Evolutionary conservation across 2,113 vertebrate species (phyloP), one percentile per base, ranked within the genome.

Genomic region (Meleagris gallopavo): DNA sequence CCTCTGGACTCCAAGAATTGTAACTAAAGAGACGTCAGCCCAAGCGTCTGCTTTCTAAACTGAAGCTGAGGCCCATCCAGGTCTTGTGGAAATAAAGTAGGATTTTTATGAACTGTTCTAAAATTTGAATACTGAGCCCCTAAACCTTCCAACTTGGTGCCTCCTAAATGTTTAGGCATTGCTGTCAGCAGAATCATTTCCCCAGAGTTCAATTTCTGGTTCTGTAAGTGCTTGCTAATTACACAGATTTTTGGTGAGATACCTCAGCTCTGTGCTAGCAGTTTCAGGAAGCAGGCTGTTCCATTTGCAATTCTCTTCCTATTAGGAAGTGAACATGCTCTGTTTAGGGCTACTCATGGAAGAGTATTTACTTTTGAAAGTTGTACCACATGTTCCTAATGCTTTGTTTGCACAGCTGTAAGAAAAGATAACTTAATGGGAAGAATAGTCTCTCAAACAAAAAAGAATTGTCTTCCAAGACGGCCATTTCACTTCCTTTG

Each of bases 371-470:
- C 87, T 97, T 97, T 95, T 91, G 27, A 82, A 93, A 90, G 75
- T 86, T 72, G 73, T 86, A 94, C 86, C 86, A 82, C 90, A 83
- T 83, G 78, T 57, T 91, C 85, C 70, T 27, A 92, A 79, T 62
- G 48, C 79, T 89, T 94, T 97, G 84, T 97, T 96, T 96, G 91
- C 91, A 94, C 92, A 96, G 96, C 94, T 97, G 94, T 87, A 85
- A 94, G 73, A 82, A 76, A 83, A 90, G 85, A 88, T 81, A 81
- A 70, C 69, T 85, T 61, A 61, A 43, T 64, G 54, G 65, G 80
- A 95, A 92, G 65, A 83, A 73, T 4, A 80, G 29, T 76, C 75
- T 93, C 94, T 92, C 77, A 93, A 72, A 80, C 34, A 87, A 64
- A 46, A 90, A 94, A 78, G 11, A 81, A 52, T 52, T 40, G 14